These are phyloP conservation scores for Solenopsis fugax DNA, from an alignment of 1,140 invertebrate species.

Conservation along the genomic window DNA sequence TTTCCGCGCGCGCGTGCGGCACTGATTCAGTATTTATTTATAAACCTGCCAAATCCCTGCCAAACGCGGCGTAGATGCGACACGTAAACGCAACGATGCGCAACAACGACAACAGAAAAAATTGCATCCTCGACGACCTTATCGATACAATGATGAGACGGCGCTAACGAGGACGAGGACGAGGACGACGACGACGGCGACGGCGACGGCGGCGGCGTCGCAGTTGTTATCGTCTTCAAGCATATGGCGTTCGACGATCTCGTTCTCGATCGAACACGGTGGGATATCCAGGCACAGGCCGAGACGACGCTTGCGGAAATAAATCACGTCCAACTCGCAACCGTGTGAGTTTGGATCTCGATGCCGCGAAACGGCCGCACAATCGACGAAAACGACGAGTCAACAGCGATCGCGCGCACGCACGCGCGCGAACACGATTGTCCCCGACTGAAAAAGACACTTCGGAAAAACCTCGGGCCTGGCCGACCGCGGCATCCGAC, in stretches of 20 bases:
- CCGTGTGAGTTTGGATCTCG: background rate
- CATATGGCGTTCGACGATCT: background rate
- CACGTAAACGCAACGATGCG: constrained; percentile 47
- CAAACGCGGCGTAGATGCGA: constrained; percentile 75
- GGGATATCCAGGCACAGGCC: background rate
- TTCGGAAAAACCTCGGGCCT: constrained; percentile 49
- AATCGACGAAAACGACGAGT: background rate
- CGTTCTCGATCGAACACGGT: background rate
- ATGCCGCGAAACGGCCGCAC: background rate
- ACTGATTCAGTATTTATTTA: constrained; percentile 84
- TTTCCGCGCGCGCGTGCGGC: constrained; percentile 67
- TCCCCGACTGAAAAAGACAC: constrained; percentile 26
- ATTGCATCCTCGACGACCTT: constrained; percentile 33
- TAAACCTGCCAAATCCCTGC: constrained; percentile 81
- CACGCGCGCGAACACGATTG: background rate
- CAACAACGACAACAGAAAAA: constrained; percentile 31
- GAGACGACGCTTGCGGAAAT: background rate
- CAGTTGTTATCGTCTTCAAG: background rate
- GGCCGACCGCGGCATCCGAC: constrained; percentile 51
- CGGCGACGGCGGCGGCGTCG: background rate
- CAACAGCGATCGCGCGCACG: background rate
- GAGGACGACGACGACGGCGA: too few species aligned
- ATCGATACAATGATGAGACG: background rate
- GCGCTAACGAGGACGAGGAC: too few species aligned
- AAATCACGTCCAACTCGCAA: background rate